Conservation (phyloP, 1,140 invertebrate species). For the Anoplophora glabripennis region DNA sequence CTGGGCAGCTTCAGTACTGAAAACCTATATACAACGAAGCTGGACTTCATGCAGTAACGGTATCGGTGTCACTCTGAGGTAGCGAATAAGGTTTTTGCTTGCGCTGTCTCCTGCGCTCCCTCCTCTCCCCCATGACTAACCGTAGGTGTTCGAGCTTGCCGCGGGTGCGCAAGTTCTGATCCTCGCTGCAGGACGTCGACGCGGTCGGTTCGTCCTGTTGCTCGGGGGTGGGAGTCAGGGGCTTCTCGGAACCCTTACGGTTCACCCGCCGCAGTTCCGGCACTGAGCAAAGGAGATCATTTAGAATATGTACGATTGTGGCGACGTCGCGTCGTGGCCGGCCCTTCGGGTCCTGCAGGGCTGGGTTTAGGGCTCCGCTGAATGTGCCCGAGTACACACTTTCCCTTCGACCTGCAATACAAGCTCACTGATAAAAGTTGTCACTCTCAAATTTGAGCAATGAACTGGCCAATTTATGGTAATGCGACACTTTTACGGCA, state of each 20-base stretch:
- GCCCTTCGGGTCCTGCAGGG: slow-evolving; percentile 83
- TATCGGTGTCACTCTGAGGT: slow-evolving; percentile 43
- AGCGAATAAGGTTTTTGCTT: slow-evolving; percentile 74
- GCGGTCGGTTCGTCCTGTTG: slow-evolving; percentile 23
- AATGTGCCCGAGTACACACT: slow-evolving; percentile 83
- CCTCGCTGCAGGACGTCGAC: slow-evolving; percentile 34
- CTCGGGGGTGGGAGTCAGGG: slow-evolving; percentile 19
- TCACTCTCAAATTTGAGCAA: no score
- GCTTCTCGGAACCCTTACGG: slow-evolving; percentile 21
- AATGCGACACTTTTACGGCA: no score
- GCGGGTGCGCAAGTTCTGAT: slow-evolving; percentile 60
- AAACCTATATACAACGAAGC: slow-evolving; percentile 16
- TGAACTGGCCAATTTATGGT: no score
- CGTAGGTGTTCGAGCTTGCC: slow-evolving; percentile 80
- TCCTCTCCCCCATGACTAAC: slow-evolving; percentile 83
- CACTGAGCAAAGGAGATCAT: slow-evolving; percentile 86
- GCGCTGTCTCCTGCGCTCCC: slow-evolving; percentile 74
- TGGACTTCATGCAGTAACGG: slow-evolving; percentile 42
- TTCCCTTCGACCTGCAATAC: slow-evolving; percentile 65
- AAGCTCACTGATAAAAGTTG: no score
- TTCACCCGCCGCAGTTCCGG: slow-evolving; percentile 53
- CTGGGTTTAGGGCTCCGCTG: slow-evolving; percentile 86
- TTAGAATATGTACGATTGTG: slow-evolving; percentile 93
- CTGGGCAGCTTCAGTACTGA: no score
- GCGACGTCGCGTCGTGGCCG: slow-evolving; percentile 88